Base-by-base conservation (phyloP, 2,888 invertebrate species). In the Cancer borealis region DNA sequence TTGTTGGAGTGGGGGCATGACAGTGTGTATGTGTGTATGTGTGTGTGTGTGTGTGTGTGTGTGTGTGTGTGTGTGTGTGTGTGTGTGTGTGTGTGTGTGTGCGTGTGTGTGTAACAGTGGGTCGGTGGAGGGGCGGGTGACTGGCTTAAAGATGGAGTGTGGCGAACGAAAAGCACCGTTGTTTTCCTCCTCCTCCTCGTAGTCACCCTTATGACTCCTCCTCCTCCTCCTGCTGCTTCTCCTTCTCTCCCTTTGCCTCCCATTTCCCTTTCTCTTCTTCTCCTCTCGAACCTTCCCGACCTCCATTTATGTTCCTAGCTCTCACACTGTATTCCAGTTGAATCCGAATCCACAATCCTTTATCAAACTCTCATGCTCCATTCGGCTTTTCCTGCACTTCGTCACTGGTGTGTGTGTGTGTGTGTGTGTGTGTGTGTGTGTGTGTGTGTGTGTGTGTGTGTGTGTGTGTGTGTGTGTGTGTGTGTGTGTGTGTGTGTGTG, bases 51-150 rank as follows among this genome's bases (percentile, higher is more conserved):
- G 79, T 79, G 79, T 79, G 79, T 79, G 26, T 79, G 79, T 79
- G 79, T 79, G 79, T 79, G 79, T 79, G 79, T 79, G 79, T 79
- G 79, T 79, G 79, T 79, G 79, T 79, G 79, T 79, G 79, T 79
- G 79, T 79, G 79, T 79, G 79, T 79, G 79, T 26, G 79, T 79
- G 79, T 79, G 26, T 79, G 79, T 79, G 79, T 79, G 26, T 79
- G 79, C 26, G 79, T 79, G 26, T 79, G 79, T 79, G 79, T 79
- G 66, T n/a, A 66, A 66, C 66, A 66, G 66, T 66, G 21, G 66
- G 66, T n/a, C n/a, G 66, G 66, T 66, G 66, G 66, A 66, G n/a
- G 66, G 21, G 66, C 66, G 66, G 66, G 66, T 66, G 66, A n/a
- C 79, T 30, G 79, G 79, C 79, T 79, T 79, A 79, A 79, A 79